Evolutionary conservation across 2,888 invertebrate genomes (phyloP), one percentile per base, ranked within the genome.

Genomic region (Anarsia innoxiella): DNA sequence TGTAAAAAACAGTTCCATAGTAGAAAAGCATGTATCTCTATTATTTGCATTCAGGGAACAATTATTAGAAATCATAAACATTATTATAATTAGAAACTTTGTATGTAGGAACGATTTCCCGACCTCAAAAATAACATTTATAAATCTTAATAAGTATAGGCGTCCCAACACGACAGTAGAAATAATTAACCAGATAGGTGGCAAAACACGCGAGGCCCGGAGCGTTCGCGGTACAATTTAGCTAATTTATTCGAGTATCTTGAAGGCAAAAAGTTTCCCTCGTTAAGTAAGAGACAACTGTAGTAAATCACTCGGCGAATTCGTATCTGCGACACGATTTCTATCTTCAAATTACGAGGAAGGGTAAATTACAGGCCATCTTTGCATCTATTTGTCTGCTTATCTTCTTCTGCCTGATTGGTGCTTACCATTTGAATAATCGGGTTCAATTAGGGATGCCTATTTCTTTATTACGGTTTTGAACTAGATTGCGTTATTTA

Each of bases 221-320:
- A 35, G 37, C 48, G 33, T 60, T 48, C 53, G 56, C 55, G 48
- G 56, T 49, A 64, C 56, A 66, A 66, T 76, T 69, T 57, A 58
- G 56, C 57, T 67, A 74, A 77, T 76, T 74, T 75, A 75, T 73
- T 66, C 66, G 46, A 50, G 57, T 56, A 59, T 66, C 59, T 60
- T 62, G 48, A 53, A 52, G 56, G 61, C 72, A 76, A 78, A 78
- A 79, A 78, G 68, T 76, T 71, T 64, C 57, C 61, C 72, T 76
- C 72, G 73, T 75, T 73, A 77, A 71, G 63, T 65, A 53, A 64
- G 63, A 66, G 66, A 74, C 73, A 72, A 78, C 60, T 65, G 66
- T 56, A 65, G 60, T 79, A 75, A 80, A 78, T 79, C 78, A 78
- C 62, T 56, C 46, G 42, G 42, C 50, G 45, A 59, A 58, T 55